Conservation (phyloP, 2,797 vertebrate genomes). For the Dipus sagitta region DNA sequence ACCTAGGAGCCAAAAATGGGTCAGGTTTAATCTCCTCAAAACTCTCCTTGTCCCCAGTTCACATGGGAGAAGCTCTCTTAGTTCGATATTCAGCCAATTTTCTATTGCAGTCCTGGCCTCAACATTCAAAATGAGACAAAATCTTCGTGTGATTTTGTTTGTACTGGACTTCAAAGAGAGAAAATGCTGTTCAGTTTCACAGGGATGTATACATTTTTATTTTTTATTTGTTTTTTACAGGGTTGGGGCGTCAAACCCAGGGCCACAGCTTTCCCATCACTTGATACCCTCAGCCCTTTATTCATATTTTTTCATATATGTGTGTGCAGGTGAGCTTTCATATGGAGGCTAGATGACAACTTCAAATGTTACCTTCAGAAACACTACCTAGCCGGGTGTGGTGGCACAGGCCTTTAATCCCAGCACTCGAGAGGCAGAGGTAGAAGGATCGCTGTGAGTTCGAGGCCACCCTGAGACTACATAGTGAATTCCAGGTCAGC, state of each 20-base stretch:
- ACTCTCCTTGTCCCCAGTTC: neutral
- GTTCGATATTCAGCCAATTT: neutral
- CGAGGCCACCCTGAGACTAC: no score
- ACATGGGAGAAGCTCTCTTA: neutral
- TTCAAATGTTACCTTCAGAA: no score
- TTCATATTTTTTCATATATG: no score
- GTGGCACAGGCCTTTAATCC: no score
- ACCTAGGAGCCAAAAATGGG: neutral
- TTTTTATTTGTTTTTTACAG: neutral
- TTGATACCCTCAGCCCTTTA: neutral
- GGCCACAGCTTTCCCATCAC: neutral
- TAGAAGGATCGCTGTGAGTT: no score
- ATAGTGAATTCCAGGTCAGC: no score
- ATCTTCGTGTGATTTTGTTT: neutral
- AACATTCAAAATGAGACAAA: slow-evolving; percentile 39
- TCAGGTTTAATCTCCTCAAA: neutral
- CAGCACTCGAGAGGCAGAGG: no score
- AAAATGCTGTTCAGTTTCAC: neutral
- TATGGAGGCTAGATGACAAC: no score
- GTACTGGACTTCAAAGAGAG: slow-evolving; percentile 6
- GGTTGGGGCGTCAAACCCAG: neutral
- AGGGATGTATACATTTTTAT: neutral
- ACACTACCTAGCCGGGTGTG: no score
- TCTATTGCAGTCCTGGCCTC: neutral
- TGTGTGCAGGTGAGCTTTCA: no score